Conservation (phyloP, 2,888 invertebrate species). For the Seira sanloemensis region DNA sequence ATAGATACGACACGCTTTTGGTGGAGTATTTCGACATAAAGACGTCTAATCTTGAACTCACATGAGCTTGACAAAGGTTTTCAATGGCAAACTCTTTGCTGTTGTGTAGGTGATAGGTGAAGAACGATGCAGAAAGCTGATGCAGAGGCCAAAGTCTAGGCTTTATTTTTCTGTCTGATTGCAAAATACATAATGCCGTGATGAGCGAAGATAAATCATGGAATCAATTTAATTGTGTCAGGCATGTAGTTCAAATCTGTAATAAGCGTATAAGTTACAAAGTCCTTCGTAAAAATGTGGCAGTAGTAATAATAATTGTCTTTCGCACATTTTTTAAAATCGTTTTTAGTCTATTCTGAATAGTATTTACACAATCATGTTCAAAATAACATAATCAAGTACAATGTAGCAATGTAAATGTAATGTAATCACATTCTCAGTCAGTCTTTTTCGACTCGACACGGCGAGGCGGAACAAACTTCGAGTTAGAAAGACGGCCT, state of each 20-base stretch:
- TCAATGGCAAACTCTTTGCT: too few species aligned
- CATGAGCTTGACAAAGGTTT: too few species aligned
- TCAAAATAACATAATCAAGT: neutral
- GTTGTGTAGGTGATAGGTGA: too few species aligned
- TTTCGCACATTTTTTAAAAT: neutral
- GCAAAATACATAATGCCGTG: too few species aligned
- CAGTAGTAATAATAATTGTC: neutral
- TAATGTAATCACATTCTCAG: neutral
- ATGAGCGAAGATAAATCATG: too few species aligned
- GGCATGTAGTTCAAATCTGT: neutral
- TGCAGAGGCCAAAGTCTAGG: too few species aligned
- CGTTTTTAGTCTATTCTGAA: neutral
- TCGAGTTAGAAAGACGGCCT: neutral
- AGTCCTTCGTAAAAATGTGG: neutral
- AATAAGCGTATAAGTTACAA: neutral
- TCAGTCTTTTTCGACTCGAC: neutral
- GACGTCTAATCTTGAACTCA: too few species aligned
- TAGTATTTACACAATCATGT: neutral
- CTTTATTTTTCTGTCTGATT: too few species aligned
- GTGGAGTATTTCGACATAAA: too few species aligned
- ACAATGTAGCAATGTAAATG: neutral
- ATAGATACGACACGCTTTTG: too few species aligned
- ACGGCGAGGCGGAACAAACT: slow-evolving; percentile 27
- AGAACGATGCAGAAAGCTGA: too few species aligned
- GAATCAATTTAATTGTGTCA: neutral